Percentiles rank a stretch among this genome's conserved stretches.
These are phyloP conservation scores for Leptopilina syphax DNA, from an alignment of 2,888 invertebrate species.

Conservation along the genomic window DNA sequence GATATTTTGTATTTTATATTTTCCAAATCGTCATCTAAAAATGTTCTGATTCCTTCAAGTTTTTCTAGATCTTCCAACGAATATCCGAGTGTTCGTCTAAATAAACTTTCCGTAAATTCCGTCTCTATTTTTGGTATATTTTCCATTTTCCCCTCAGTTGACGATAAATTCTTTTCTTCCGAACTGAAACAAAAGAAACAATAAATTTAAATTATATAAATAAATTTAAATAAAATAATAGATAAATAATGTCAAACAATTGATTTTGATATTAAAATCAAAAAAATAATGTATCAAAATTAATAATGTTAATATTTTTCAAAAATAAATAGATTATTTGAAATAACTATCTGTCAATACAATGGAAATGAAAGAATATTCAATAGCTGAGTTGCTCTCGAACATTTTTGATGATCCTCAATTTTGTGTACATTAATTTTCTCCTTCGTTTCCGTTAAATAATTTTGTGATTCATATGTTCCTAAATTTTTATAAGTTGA, in stretches of 20 bases:
- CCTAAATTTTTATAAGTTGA: slow-evolving; percentile 64
- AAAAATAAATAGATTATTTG: no score
- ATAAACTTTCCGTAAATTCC: slow-evolving; percentile 61
- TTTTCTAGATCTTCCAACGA: slow-evolving; percentile 56
- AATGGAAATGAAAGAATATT: slow-evolving; percentile 58
- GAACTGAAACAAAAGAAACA: slow-evolving; percentile 37
- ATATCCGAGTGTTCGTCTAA: slow-evolving; percentile 64
- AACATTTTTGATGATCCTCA: slow-evolving; percentile 52
- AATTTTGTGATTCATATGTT: slow-evolving; percentile 43
- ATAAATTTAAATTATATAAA: not conserved
- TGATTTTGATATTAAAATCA: no score
- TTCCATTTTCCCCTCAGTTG: slow-evolving; percentile 56
- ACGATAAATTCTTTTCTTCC: slow-evolving; percentile 61
- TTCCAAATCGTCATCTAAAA: slow-evolving; percentile 65
- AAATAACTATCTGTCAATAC: slow-evolving; percentile 49
- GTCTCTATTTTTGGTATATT: slow-evolving; percentile 46
- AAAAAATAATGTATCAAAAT: no score
- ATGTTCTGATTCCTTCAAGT: slow-evolving; percentile 58
- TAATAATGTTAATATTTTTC: no score
- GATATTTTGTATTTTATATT: slow-evolving; percentile 58
- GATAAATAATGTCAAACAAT: not conserved
- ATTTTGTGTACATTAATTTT: slow-evolving; percentile 60
- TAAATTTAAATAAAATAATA: not conserved
- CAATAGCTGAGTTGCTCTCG: slow-evolving; percentile 56
- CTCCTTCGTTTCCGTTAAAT: slow-evolving; percentile 61